These are phyloP conservation scores for Nematostella vectensis DNA, from an alignment of 92 coral and sea anemone species.

Conservation along the genomic window DNA sequence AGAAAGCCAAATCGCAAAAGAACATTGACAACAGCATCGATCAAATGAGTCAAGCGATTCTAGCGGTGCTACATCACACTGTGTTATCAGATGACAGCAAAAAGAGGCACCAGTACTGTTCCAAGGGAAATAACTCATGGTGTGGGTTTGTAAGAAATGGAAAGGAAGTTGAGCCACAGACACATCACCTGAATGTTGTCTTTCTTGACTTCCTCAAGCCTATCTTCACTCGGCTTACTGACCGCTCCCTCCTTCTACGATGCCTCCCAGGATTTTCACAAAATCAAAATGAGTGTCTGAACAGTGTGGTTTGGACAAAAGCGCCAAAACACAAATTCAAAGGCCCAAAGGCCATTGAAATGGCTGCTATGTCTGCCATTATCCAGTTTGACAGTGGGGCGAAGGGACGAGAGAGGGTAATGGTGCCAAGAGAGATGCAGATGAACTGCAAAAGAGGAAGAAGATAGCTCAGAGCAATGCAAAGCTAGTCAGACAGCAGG, in stretches of 20 bases:
- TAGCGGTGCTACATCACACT: neutral
- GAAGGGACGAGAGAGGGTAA: slow-evolving; percentile 6
- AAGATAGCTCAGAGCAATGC: too few relatives aligned
- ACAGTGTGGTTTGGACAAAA: slow-evolving; percentile 24
- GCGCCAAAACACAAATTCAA: slow-evolving; percentile 26
- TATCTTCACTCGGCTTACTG: slow-evolving; percentile 15
- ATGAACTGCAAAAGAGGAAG: too few relatives aligned
- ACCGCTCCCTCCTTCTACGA: slow-evolving; percentile 7
- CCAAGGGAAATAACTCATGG: slow-evolving; percentile 22
- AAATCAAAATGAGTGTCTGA: slow-evolving; percentile 17
- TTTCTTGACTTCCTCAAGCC: slow-evolving; percentile 19
- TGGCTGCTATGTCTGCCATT: slow-evolving; percentile 17
- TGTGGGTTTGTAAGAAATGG: slow-evolving; percentile 6
- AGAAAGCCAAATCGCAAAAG: neutral
- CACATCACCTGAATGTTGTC: slow-evolving; percentile 16
- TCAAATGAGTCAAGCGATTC: slow-evolving; percentile 6
- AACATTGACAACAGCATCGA: neutral
- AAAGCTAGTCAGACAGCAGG: too few relatives aligned
- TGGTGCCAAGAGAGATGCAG: slow-evolving; percentile 4
- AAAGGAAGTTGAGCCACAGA: slow-evolving; percentile 12
- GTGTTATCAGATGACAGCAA: neutral
- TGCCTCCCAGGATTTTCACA: slow-evolving; percentile 26
- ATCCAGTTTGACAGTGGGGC: slow-evolving; percentile 22
- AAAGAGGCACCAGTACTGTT: neutral
- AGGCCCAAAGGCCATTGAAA: slow-evolving; percentile 19